Conservation (phyloP, 2,888 invertebrate genomes). For the Cheilosia soror region DNA sequence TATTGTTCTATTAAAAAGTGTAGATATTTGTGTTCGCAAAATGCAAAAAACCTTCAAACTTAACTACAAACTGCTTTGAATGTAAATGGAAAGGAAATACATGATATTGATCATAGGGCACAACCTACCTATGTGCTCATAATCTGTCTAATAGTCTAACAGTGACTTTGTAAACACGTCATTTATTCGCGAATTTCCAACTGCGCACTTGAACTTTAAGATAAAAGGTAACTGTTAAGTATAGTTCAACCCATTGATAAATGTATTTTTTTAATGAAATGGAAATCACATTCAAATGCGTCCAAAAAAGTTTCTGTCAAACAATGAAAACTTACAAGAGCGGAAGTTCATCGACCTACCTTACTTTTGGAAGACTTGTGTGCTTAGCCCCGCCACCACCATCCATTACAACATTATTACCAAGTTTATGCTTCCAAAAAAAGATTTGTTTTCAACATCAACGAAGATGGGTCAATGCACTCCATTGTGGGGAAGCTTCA, state of each 20-base stretch:
- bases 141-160: background rate
- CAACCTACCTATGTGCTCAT: background rate
- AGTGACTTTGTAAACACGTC: background rate
- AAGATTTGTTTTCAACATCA: conserved; percentile 13
- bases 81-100: background rate
- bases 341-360: conserved; percentile 48
- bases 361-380: conserved; percentile 28
- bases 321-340: background rate
- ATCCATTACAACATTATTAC: conserved; percentile 4
- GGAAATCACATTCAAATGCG: background rate
- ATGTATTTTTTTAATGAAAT: background rate
- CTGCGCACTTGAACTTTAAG: conserved; percentile 24
- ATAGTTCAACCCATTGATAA: background rate
- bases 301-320: background rate
- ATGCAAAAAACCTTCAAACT: background rate
- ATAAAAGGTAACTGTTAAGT: background rate
- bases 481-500: conserved; percentile 32
- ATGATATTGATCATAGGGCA: background rate
- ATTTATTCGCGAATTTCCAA: conserved; percentile 16
- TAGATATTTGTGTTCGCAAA: no score
- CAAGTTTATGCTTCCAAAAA: conserved; percentile 35
- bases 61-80: background rate
- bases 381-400: background rate
- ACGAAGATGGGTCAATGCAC: conserved; percentile 40
- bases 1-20: no score